Evolutionary conservation across 2,113 vertebrate species (phyloP).

Genomic region (Cynopterus brachyotis): DNA sequence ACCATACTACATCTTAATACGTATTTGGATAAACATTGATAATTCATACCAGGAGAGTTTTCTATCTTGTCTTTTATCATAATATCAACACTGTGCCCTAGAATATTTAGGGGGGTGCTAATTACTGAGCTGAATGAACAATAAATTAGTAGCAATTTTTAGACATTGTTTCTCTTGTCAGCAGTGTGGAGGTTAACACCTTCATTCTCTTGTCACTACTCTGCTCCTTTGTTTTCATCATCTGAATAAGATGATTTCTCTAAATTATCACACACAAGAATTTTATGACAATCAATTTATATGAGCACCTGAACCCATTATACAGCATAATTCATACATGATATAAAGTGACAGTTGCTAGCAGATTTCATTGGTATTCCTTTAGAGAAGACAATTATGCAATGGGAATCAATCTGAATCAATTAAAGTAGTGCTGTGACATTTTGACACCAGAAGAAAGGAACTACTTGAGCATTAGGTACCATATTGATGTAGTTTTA

Average conservation of each 20-base stretch:
- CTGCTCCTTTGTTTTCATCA: slow-evolving; percentile 71
- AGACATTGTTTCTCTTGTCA: not conserved
- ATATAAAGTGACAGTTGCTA: slow-evolving; percentile 76
- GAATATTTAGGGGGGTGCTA: not conserved
- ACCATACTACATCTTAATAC: not conserved
- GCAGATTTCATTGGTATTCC: slow-evolving; percentile 73
- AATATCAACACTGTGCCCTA: not conserved
- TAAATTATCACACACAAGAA: slow-evolving; percentile 64
- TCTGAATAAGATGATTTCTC: slow-evolving; percentile 60
- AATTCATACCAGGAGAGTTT: not conserved
- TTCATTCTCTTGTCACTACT: slow-evolving; percentile 28
- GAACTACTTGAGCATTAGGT: slow-evolving; percentile 52
- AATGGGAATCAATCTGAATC: slow-evolving; percentile 76
- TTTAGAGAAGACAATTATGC: slow-evolving; percentile 80
- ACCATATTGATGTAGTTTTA: slow-evolving; percentile 65
- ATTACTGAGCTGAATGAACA: not conserved
- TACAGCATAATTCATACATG: slow-evolving; percentile 79
- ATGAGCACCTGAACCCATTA: slow-evolving; percentile 77
- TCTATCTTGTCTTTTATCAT: not conserved
- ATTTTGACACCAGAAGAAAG: slow-evolving; percentile 53
- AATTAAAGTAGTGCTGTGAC: slow-evolving; percentile 77
- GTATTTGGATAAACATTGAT: not conserved
- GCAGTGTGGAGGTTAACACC: not conserved
- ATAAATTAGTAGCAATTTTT: not conserved
- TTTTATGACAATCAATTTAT: slow-evolving; percentile 76